These are phyloP conservation scores for Oconnorella tubifera DNA, from an alignment of 2,888 invertebrate species.

Conservation along the genomic window DNA sequence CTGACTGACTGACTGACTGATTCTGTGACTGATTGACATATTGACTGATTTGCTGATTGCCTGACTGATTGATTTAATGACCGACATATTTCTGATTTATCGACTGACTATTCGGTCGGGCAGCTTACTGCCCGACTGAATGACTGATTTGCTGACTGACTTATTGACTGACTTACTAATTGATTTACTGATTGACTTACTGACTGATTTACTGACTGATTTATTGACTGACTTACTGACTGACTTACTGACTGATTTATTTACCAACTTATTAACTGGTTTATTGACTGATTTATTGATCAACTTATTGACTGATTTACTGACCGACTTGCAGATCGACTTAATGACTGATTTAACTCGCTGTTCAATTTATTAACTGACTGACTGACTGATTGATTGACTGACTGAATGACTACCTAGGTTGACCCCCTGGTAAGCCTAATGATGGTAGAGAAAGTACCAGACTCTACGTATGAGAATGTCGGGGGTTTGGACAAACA, in stretches of 20 bases:
- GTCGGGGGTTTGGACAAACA: conserved; percentile 99
- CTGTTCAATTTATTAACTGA: not conserved
- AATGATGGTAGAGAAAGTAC: conserved; percentile 99
- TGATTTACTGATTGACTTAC: not conserved
- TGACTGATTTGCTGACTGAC: no score
- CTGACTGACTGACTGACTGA: no score
- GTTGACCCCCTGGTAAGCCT: conserved; percentile 97
- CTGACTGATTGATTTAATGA: no score
- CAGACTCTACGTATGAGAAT: conserved; percentile 99
- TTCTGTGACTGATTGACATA: no score
- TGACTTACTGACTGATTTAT: not conserved
- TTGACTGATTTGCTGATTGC: no score
- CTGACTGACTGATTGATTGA: not conserved
- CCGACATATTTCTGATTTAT: no score
- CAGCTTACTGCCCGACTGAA: no score
- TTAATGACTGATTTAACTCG: not conserved
- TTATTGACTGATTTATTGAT: not conserved
- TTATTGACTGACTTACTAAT: no score
- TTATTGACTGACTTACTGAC: not conserved
- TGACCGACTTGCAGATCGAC: not conserved
- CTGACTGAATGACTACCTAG: conserved; percentile 32
- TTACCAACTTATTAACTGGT: not conserved
- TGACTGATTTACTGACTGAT: not conserved
- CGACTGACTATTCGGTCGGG: no score
- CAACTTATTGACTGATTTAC: not conserved